Base-by-base conservation (phyloP, 2,113 vertebrate species). In the Pachyramphus minor region DNA sequence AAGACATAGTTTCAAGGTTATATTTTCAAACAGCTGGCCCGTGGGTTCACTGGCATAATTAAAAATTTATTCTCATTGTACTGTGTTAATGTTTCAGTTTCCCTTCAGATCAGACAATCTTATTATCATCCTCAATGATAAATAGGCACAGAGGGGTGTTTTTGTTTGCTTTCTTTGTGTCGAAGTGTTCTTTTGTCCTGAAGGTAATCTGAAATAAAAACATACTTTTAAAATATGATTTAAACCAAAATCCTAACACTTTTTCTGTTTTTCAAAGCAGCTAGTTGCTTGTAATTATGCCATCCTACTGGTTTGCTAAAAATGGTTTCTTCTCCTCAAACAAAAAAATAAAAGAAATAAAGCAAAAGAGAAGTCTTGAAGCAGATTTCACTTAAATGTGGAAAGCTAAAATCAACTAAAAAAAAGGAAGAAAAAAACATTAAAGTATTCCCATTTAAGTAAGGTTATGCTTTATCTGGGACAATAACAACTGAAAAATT, bases 401-500 rank as follows among this genome's bases (percentile, higher is more conserved):
- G 42, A 81, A 75, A 89, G 39, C 7, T 39, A 80, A 88, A 42
- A 56, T 53, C 11, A 79, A 60, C 4, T 23, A 4, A 18, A 76
- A 79, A 62, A 31, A 22, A 35, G 42, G 9, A 22, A 5, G 30
- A 9, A 84, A 82, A 83, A 87, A 87, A 30, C 33, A 30, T 39
- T 63, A 41, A 60, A 68, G 37, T 69, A 60, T 85, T 82, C 42
- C 19, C 28, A 63, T 84, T 44, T 44, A 77, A 68, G 45, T 47
- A 50, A 90, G 81, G 27, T 44, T 71, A 35, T 74, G 30, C 33
- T 84, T 87, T 94, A 47, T 87, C 55, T 94, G 63, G 71, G 74
- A 89, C 66, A 89, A 91, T 74, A 96, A 75, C 49, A 94, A 60
- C 66, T 71, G 35, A 95, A 95, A 95, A 91, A 93, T 88, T 94